Evolutionary conservation across 2,113 vertebrate species (phyloP), one percentile per base, ranked within the genome.

Genomic region (Verasper variegatus): DNA sequence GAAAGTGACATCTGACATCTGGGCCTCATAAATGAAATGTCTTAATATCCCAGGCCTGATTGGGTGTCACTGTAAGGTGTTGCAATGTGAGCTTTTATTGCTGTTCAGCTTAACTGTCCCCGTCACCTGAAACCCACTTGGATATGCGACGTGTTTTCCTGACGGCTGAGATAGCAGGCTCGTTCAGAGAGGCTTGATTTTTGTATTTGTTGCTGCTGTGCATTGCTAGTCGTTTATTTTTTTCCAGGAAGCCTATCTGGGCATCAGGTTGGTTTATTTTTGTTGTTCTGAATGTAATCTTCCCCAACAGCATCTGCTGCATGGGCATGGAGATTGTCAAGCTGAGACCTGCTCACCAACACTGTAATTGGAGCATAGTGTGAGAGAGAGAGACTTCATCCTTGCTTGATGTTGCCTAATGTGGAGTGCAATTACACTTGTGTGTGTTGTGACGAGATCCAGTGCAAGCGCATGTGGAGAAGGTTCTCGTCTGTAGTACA

Each of bases 281-380:
- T 52, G 85, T 89, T 80, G 65, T 68, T 76, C 73, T 80, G 55
- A 78, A 80, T 81, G 75, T 88, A 82, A 84, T 91, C 82, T 76
- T 78, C 71, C 74, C 59, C 23, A 68, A 72, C 67, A 58, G 80
- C 83, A 89, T 92, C 83, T 85, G 87, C 74, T 52, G 66, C 62
- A 60, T 71, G 69, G 12, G 10, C 58, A 40, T 17, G 37, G 66
- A 77, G 72, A 81, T 74, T 66, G 76, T 75, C 82, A 76, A 66
- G 78, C 83, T 55, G 71, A 81, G 61, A 88, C 74, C 49, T 3
- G 56, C 35, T 68, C 42, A 31, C 21, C 26, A 24, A 64, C 47
- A 3, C 72, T 81, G 59, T 67, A 65, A 76, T 78, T 79, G 68
- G 66, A 62, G 47, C 23, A 61, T 51, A 58, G 24, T 0, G 47